These are phyloP conservation scores for Scrobipalpa costella DNA, from an alignment of 2,888 invertebrate genomes.

Conservation along the genomic window DNA sequence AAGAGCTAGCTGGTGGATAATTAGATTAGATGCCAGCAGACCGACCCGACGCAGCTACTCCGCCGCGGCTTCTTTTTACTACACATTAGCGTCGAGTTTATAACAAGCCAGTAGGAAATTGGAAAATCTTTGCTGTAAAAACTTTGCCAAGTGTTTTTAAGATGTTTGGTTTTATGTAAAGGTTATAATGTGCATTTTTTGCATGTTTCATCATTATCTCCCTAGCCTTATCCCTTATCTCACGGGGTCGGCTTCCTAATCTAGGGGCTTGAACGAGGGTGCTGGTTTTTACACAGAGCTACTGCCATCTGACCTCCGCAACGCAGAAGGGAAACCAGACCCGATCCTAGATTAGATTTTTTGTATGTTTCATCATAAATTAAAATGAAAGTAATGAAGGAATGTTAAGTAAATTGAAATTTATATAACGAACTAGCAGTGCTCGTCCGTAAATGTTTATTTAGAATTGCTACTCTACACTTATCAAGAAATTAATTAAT, in stretches of 20 bases:
- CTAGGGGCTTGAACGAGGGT: no score
- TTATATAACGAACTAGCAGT: neutral
- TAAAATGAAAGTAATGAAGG: neutral
- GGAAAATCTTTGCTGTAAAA: slow-evolving; percentile 32
- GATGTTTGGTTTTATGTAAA: neutral
- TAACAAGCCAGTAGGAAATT: slow-evolving; percentile 37
- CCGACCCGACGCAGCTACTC: slow-evolving; percentile 39
- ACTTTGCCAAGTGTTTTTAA: slow-evolving; percentile 5
- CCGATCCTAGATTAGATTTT: no score
- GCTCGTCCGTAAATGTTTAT: neutral
- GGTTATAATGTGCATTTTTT: no score
- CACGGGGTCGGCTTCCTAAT: no score
- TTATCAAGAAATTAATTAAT: neutral
- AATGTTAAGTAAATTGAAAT: neutral
- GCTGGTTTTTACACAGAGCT: no score
- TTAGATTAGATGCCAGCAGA: slow-evolving; percentile 66
- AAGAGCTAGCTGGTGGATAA: slow-evolving; percentile 60
- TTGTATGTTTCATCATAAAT: no score
- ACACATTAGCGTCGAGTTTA: slow-evolving; percentile 42
- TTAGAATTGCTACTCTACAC: neutral
- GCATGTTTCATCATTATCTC: neutral
- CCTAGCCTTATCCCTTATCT: neutral
- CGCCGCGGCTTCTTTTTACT: slow-evolving; percentile 43
- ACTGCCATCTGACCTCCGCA: no score
- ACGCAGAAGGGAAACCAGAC: no score